Conservation (phyloP, 2,797 vertebrate genomes). For the Syngnathus acus region DNA sequence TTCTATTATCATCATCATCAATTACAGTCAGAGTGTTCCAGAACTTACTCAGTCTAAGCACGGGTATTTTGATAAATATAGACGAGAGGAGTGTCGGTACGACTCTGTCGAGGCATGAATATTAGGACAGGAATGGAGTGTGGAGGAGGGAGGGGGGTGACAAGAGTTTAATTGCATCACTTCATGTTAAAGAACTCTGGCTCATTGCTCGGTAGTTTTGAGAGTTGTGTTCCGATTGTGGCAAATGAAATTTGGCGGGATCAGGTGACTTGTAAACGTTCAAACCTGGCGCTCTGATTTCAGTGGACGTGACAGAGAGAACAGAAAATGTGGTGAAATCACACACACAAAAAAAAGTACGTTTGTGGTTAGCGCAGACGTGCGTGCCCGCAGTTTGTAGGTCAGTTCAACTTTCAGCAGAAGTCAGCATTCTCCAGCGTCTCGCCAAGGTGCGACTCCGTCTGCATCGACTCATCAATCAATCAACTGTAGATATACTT, state of each 20-base stretch:
- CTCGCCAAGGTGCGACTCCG: constrained; percentile 27
- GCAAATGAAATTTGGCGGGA: not conserved
- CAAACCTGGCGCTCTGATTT: constrained; percentile 33
- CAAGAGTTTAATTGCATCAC: not conserved
- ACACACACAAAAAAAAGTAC: too few relatives aligned
- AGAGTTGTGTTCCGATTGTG: not conserved
- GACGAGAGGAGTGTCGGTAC: not conserved
- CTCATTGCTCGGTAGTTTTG: constrained; percentile 9
- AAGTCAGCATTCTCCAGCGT: constrained; percentile 31
- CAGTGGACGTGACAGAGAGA: constrained; percentile 11
- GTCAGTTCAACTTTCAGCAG: constrained; percentile 17
- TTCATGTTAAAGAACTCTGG: constrained; percentile 1
- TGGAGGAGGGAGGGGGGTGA: not conserved
- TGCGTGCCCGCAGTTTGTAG: not conserved
- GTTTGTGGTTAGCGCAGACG: not conserved
- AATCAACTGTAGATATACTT: too few relatives aligned
- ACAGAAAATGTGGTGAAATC: not conserved
- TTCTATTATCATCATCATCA: too few relatives aligned
- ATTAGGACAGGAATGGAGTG: not conserved
- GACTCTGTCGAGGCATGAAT: not conserved
- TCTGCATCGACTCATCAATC: constrained; percentile 13
- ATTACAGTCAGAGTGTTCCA: not conserved
- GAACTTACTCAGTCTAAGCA: not conserved
- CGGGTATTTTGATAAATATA: not conserved
- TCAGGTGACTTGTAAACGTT: constrained; percentile 60